Evolutionary conservation across 2,797 vertebrate species (phyloP), one percentile per base, ranked within the genome.

Genomic region (Lagocephalus sceleratus): DNA sequence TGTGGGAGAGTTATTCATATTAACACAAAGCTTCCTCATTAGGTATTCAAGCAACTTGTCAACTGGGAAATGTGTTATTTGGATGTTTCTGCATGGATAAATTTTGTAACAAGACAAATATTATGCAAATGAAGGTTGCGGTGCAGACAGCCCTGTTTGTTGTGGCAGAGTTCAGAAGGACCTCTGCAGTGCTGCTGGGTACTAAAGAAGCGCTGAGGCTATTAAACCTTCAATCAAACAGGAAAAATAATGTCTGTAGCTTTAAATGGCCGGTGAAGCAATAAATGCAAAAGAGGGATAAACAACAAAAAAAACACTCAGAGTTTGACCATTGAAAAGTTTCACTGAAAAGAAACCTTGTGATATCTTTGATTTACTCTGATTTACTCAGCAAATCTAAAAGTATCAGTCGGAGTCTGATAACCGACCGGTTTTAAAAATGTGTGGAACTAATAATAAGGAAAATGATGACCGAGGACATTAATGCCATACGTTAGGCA

Each of bases 71-170:
- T 57, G 35, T 49, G 59, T 75, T 51, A 41, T 62, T 59, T 19
- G 16, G 39, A 66, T 54, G 55, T 71, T 59, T 77, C 43, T 54
- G 63, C 57, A 45, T 65, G 63, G 64, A 20, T 53, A 46, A 52
- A 22, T 61, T 70, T 39, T 56, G 21, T 42, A 57, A 66, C 61
- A 56, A 29, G 39, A 39, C 25, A 71, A 47, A 60, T 43, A 61
- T 50, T 63, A 75, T 81, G 73, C 61, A 71, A 71, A 76, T 71
- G 41, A 49, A n/a, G 12, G 20, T 26, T 17, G 43, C 44, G 5
- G 11, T 47, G 23, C 20, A 57, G 39, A 23, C 51, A 41, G 49
- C 5, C 22, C 44, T 49, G 39, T 22, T 15, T 57, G 57, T 59
- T 54, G 53, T 39, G 52, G 20, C 5, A 35, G 60, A 73, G 55